phyloP scores from a whole-genome alignment of 2,113 vertebrate species.

The Dasyurus viverrinus region DNA sequence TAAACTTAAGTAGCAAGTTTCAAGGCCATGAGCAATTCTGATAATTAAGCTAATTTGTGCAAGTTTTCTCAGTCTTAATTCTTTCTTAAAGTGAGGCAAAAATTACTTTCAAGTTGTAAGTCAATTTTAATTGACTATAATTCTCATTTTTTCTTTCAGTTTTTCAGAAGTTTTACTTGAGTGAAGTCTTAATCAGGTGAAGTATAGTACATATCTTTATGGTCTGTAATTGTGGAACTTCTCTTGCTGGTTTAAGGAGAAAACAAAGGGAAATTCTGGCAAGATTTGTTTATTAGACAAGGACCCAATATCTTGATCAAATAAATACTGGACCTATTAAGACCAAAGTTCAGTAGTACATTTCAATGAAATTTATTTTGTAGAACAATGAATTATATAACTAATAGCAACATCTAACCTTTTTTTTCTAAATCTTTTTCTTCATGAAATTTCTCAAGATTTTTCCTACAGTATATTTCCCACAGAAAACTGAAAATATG shows the following conservation, averaged over 20 bases:
- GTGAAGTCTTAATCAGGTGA: conserved; percentile 45
- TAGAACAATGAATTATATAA: conserved; percentile 33
- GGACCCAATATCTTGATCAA: conserved; percentile 44
- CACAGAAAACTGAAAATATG: not conserved
- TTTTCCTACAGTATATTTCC: conserved; percentile 1
- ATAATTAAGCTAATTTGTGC: not conserved
- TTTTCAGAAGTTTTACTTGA: not conserved
- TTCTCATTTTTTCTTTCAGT: not conserved
- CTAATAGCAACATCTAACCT: not conserved
- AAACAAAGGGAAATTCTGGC: conserved; percentile 12
- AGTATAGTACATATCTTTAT: not conserved
- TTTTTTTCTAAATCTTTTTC: conserved; percentile 20
- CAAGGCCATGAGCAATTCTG: not conserved
- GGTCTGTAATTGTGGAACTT: conserved; percentile 23
- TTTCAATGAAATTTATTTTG: conserved; percentile 16
- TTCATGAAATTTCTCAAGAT: conserved; percentile 23
- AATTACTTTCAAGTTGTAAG: not conserved
- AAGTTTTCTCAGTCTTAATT: not conserved
- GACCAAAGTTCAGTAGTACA: conserved; percentile 31
- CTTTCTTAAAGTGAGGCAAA: not conserved
- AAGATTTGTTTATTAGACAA: conserved; percentile 39
- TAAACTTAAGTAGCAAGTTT: not conserved
- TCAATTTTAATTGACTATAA: not conserved
- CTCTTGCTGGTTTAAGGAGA: conserved; percentile 22
- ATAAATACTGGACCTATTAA: conserved; percentile 21